These are phyloP conservation scores for Bimastos eiseni DNA, from an alignment of 2,888 invertebrate species.

Conservation along the genomic window DNA sequence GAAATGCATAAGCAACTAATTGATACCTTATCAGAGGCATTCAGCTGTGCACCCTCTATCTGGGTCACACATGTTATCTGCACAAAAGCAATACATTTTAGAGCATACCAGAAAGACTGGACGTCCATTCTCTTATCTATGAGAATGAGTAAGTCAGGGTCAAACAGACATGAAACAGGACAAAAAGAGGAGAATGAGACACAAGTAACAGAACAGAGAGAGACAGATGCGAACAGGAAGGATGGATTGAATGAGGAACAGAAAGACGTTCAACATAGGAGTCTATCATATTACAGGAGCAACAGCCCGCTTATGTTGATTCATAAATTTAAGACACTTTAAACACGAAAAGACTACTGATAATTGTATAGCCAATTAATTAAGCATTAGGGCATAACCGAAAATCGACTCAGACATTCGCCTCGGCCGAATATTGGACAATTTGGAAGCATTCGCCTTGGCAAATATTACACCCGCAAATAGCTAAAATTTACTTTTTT, in stretches of 20 bases:
- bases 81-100: background rate
- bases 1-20: background rate
- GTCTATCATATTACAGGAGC: background rate
- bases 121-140: background rate
- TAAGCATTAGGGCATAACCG: no score
- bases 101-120: background rate
- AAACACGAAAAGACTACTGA: background rate
- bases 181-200: background rate
- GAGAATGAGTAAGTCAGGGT: background rate
- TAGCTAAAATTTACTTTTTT: no score
- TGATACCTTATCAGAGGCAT: background rate
- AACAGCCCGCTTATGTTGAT: background rate
- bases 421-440: no score
- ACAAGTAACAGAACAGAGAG: background rate
- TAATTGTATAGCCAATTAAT: background rate
- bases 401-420: no score
- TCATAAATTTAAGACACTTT: background rate
- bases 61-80: background rate
- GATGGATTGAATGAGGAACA: background rate
- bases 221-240: background rate
- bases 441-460: no score
- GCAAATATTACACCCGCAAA: no score
- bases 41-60: background rate
- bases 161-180: background rate
- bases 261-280: background rate